Conservation (phyloP, 2,797 vertebrate genomes). For the Enteromius trimaculatus region DNA sequence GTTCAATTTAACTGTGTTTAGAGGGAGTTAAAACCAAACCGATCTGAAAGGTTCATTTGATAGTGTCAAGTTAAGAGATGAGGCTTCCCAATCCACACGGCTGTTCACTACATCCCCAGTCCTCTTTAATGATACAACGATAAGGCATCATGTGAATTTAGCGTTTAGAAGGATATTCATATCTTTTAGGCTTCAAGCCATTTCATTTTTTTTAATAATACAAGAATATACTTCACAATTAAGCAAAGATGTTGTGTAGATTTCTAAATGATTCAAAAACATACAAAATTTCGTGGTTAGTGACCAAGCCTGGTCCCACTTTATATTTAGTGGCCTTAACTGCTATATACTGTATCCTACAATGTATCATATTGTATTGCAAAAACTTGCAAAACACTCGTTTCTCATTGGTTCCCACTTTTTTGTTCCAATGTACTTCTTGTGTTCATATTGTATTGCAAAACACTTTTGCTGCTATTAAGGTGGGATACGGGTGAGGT, state of each 20-base stretch:
- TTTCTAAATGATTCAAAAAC: not conserved
- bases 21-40: constrained; percentile 49
- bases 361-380: too few relatives aligned
- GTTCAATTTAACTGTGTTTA: constrained; percentile 58
- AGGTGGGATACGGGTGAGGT: too few relatives aligned
- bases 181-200: not conserved
- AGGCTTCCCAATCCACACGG: constrained; percentile 49
- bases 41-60: constrained; percentile 55
- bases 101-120: constrained; percentile 3
- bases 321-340: too few relatives aligned
- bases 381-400: too few relatives aligned
- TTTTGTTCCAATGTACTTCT: too few relatives aligned
- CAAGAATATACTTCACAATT: not conserved
- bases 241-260: too few relatives aligned
- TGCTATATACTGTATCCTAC: too few relatives aligned
- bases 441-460: too few relatives aligned
- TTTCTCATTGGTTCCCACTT: too few relatives aligned
- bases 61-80: constrained; percentile 55
- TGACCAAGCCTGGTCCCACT: too few relatives aligned
- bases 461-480: too few relatives aligned
- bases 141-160: constrained; percentile 44
- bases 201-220: not conserved
- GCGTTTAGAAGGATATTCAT: not conserved
- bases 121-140: constrained; percentile 24
- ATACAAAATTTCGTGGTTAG: too few relatives aligned